Evolutionary conservation across 1,140 invertebrate genomes (phyloP), one percentile per base, ranked within the genome.

Genomic region (Ips nitidus): DNA sequence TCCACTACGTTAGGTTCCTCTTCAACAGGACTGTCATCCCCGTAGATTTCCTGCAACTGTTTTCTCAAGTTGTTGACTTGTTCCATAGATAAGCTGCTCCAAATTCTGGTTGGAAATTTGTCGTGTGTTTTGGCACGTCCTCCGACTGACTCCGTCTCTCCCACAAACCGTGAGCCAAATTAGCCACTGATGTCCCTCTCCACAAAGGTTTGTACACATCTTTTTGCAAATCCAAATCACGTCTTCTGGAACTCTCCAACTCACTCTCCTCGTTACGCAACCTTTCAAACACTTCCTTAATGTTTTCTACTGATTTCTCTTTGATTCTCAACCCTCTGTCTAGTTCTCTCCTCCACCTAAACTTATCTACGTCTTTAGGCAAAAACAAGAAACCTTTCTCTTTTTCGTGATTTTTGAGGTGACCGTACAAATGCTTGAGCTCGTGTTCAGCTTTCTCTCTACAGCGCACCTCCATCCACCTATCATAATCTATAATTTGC

Each of bases 281-380:
- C 81, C 81, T 86, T 75, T 86, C 84, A 73, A 93, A 92, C 72
- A 89, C 86, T 70, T 90, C 87, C 64, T 88, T 87, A 37, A 97
- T 84, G 81, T 95, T 90, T 79, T 93, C 91, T 0, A 96, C 91
- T 0, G 93, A 95, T 77, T 92, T 90, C 77, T 95, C 91, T 79
- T 93, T 94, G 50, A 88, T 88, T 77, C 89, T 84, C 55, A 98
- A 81, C 0, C 91, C 91, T 52, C 88, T 84, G 75, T 97, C 94
- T 38, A 86, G 88, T 69, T 88, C 83, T 65, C 83, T 80, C 76
- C 86, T 84, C 22, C 80, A 95, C 73, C 87, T 86, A 41, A 88
- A 85, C 37, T 87, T 86, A 71, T 88, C 87, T 0, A 88, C 75
- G 73, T 92, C 90, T 73, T 87, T 87, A 1, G 91, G 87, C 53